Evolutionary conservation across 2,113 vertebrate genomes (phyloP).

Genomic region (Microcebus griseorufus): DNA sequence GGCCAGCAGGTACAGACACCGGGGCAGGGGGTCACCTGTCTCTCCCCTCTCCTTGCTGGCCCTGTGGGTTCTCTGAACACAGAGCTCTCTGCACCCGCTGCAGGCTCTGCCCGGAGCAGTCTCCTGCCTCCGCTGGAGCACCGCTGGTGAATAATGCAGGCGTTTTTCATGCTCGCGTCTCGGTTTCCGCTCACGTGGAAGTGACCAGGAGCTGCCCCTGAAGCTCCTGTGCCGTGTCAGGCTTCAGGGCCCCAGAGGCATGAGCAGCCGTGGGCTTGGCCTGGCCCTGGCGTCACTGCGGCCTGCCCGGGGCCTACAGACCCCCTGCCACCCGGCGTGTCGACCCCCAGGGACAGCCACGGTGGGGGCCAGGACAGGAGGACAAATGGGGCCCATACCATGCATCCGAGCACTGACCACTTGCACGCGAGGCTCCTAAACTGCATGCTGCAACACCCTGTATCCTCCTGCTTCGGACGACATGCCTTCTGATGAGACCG

Average conservation of each 20-base stretch:
- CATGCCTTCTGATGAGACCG: rapidly evolving
- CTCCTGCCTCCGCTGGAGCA: background rate
- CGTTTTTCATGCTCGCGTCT: rapidly evolving
- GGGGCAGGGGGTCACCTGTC: background rate
- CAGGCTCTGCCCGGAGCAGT: background rate
- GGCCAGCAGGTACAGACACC: rapidly evolving
- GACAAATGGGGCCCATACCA: background rate
- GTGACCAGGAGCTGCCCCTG: background rate
- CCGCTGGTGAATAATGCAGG: background rate
- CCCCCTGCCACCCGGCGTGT: too few relatives aligned
- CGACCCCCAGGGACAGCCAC: rapidly evolving
- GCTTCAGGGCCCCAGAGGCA: too few relatives aligned
- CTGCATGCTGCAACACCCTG: rapidly evolving
- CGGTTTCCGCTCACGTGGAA: rapidly evolving
- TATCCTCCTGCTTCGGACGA: background rate
- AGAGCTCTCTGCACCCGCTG: background rate
- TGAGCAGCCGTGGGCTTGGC: background rate
- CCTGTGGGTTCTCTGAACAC: background rate
- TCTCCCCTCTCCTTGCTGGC: background rate
- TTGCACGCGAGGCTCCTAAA: background rate
- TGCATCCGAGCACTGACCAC: background rate
- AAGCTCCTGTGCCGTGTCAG: too few relatives aligned
- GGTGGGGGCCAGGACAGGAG: background rate
- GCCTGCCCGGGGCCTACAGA: background rate
- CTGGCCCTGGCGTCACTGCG: rapidly evolving